phyloP scores from a whole-genome alignment of 2,113 vertebrate species.

The Corythornis madagascariensis region DNA sequence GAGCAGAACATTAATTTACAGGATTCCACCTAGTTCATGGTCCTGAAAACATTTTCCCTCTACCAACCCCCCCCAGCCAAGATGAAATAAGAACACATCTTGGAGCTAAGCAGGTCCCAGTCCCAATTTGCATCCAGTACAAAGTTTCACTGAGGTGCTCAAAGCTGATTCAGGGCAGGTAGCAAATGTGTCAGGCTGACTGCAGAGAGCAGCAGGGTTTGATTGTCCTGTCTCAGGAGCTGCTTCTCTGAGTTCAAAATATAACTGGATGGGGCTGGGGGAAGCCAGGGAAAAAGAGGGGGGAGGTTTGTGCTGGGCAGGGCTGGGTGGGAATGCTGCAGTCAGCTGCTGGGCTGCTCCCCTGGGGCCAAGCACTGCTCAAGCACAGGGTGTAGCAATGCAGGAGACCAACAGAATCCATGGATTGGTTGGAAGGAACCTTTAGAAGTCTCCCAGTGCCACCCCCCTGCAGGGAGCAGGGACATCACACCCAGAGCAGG shows the following conservation, averaged over 20 bases:
- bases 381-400: too few species aligned
- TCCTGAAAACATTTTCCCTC: not conserved
- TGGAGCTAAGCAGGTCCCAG: not conserved
- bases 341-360: too few species aligned
- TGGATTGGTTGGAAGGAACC: not conserved
- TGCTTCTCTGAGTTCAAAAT: not conserved
- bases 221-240: not conserved
- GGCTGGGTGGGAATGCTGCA: too few species aligned
- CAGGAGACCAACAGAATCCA: not conserved
- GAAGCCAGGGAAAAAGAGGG: not conserved
- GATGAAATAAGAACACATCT: not conserved
- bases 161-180: not conserved
- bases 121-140: not conserved
- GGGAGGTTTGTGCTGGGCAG: too few species aligned
- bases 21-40: rapidly evolving
- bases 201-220: not conserved
- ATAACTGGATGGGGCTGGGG: too few species aligned
- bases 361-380: too few species aligned
- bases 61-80: not conserved
- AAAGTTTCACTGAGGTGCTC: not conserved
- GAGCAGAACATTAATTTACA: not conserved
- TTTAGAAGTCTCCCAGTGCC: not conserved
- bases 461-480: not conserved
- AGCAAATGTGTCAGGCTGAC: not conserved
- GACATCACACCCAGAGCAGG: not conserved